phyloP scores from a whole-genome alignment of 2,113 vertebrate species.

The Mesoclemmys tuberculata region DNA sequence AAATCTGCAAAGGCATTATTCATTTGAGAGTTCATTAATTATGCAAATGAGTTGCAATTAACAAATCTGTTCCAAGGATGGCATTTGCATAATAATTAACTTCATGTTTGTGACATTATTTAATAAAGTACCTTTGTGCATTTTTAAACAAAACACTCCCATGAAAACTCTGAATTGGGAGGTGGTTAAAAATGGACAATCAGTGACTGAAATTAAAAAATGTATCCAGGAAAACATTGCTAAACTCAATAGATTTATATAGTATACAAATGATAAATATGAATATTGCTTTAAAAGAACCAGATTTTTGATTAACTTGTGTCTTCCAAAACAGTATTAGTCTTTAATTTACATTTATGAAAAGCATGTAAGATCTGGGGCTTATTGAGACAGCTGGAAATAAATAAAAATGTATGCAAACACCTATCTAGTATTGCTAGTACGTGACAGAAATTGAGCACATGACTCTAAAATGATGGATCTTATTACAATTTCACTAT shows the following conservation, averaged over 20 bases:
- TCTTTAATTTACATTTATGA: conserved; percentile 59
- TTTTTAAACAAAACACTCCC: conserved; percentile 81
- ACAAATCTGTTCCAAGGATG: conserved; percentile 92
- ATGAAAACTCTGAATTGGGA: conserved; percentile 70
- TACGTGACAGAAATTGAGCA: neutral
- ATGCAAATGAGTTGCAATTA: conserved; percentile 96
- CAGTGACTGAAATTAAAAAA: conserved; percentile 66
- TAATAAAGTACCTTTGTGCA: conserved; percentile 92
- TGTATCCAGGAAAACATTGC: conserved; percentile 44
- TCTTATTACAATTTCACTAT: neutral
- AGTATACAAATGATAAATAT: conserved; percentile 62
- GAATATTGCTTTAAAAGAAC: conserved; percentile 43
- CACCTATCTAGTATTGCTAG: conserved; percentile 50
- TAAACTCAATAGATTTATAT: conserved; percentile 66
- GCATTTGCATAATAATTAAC: conserved; percentile 95
- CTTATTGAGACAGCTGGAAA: conserved; percentile 56
- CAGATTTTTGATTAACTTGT: conserved; percentile 55
- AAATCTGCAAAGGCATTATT: conserved; percentile 93
- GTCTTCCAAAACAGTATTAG: conserved; percentile 37
- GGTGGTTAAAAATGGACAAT: conserved; percentile 69
- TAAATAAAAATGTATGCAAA: conserved; percentile 36
- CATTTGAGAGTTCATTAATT: conserved; percentile 97
- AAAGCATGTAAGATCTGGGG: conserved; percentile 35
- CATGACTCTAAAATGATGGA: neutral
- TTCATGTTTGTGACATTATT: conserved; percentile 91